These are phyloP conservation scores for Sthenelais limicola DNA, from an alignment of 2,888 invertebrate species.

Conservation along the genomic window DNA sequence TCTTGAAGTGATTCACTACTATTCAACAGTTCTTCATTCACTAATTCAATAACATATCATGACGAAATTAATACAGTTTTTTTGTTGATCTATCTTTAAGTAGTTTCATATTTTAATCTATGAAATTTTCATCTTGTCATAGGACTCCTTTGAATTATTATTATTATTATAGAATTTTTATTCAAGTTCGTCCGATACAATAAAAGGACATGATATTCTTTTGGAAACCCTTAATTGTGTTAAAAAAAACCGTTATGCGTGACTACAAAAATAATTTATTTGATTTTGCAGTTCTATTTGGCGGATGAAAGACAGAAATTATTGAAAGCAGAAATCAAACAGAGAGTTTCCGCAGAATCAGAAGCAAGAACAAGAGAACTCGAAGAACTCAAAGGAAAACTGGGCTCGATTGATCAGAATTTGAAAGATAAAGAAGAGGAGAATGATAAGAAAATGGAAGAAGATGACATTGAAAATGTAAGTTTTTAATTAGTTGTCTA, in stretches of 20 bases:
- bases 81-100: no score
- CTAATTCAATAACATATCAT: no score
- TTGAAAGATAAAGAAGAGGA: neutral
- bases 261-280: neutral
- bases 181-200: no score
- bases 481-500: neutral
- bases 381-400: neutral
- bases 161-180: no score
- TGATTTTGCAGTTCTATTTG: conserved; percentile 58
- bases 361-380: conserved; percentile 4
- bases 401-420: neutral
- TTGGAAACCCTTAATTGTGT: neutral
- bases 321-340: conserved; percentile 63
- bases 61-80: no score
- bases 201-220: no score
- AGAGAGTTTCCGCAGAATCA: conserved; percentile 55
- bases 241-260: neutral
- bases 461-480: conserved; percentile 34
- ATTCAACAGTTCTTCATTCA: no score
- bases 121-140: no score
- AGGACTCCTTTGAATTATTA: no score
- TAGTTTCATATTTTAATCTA: no score
- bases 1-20: no score
- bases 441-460: neutral
- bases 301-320: conserved; percentile 64